Evolutionary conservation across 2,888 invertebrate species (phyloP).

Genomic region (Plebejus argus): DNA sequence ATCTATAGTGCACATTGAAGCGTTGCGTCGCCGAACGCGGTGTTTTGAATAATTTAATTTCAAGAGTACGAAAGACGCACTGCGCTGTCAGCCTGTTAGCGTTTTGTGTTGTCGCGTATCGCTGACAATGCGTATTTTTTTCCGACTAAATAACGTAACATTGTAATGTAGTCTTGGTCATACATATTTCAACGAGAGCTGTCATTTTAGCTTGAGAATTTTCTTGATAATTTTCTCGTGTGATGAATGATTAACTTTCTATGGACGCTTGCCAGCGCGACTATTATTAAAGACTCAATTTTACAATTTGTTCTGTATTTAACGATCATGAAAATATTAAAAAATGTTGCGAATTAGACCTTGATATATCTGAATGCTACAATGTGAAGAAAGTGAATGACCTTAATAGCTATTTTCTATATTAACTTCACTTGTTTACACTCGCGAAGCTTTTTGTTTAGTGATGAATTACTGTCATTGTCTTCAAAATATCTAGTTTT

Average conservation of each 20-base stretch:
- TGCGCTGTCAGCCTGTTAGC: no score
- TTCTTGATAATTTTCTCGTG: neutral
- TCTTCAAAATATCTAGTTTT: neutral
- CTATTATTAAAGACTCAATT: neutral
- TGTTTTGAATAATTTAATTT: no score
- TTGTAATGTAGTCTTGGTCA: no score
- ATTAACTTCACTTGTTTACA: neutral
- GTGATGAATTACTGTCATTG: neutral
- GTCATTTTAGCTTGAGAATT: constrained; percentile 1
- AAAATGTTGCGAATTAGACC: neutral
- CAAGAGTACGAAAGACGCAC: no score
- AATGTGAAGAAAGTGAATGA: constrained; percentile 3
- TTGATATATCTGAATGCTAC: constrained; percentile 4
- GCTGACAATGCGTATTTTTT: no score
- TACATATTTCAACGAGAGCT: neutral
- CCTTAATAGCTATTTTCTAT: neutral
- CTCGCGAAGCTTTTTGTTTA: neutral
- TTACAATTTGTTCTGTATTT: neutral
- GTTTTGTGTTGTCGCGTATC: no score
- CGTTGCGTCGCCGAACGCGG: no score
- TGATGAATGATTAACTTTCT: neutral
- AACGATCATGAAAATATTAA: neutral
- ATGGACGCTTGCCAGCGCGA: neutral
- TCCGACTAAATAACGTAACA: no score
- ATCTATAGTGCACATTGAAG: no score